Conservation (phyloP, 1,140 invertebrate genomes). For the Plodia interpunctella region DNA sequence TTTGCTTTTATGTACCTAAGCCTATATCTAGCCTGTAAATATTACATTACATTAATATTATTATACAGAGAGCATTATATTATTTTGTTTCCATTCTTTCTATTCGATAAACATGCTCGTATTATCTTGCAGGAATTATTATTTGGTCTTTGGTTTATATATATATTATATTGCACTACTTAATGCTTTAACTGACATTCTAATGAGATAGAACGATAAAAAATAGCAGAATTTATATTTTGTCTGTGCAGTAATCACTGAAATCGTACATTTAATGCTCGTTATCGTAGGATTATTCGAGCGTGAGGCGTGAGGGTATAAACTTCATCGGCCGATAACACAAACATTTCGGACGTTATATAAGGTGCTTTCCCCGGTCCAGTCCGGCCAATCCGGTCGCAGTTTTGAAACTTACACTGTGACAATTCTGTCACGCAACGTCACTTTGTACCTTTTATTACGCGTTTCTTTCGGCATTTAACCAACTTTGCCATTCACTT, state of each 20-base stretch:
- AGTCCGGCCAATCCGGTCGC: slow-evolving; percentile 32
- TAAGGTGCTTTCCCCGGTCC: slow-evolving; percentile 33
- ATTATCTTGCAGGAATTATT: too few relatives aligned
- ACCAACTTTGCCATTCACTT: too few relatives aligned
- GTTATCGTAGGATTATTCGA: slow-evolving; percentile 40
- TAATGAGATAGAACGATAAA: too few relatives aligned
- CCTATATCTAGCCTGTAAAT: too few relatives aligned
- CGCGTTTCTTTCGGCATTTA: not conserved
- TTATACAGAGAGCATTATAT: too few relatives aligned
- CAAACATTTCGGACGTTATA: slow-evolving; percentile 29
- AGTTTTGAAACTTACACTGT: slow-evolving; percentile 24
- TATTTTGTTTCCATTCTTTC: too few relatives aligned
- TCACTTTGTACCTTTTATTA: not conserved
- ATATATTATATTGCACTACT: too few relatives aligned
- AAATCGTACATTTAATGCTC: not conserved
- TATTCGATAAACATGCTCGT: too few relatives aligned
- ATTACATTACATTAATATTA: too few relatives aligned
- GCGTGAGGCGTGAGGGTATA: slow-evolving; percentile 55
- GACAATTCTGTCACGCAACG: slow-evolving; percentile 20
- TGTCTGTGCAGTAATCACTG: not conserved
- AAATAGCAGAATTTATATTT: not conserved
- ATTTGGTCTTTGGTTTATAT: too few relatives aligned
- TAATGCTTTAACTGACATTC: too few relatives aligned
- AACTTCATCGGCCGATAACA: slow-evolving; percentile 59
- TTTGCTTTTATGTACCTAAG: too few relatives aligned